Conservation (phyloP, 2,888 invertebrate genomes). For the Leptopterna dolabrata region DNA sequence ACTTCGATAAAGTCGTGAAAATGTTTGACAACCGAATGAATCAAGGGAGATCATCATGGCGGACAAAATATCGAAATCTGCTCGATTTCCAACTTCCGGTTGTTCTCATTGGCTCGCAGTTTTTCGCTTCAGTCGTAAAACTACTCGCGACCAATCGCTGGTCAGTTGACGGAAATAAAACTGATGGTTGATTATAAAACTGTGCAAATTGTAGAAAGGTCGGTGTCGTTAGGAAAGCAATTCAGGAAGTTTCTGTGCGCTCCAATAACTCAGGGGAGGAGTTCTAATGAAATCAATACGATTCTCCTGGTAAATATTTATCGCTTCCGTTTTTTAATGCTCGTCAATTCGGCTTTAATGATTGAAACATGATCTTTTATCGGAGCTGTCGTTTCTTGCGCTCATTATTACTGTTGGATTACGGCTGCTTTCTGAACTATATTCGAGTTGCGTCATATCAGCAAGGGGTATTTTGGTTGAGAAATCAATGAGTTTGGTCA, state of each 20-base stretch:
- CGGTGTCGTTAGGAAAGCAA: neutral
- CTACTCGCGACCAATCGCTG: neutral
- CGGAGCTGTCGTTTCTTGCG: neutral
- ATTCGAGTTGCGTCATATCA: neutral
- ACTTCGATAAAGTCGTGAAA: no score
- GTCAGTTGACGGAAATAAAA: neutral
- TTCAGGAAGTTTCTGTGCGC: neutral
- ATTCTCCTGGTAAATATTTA: neutral
- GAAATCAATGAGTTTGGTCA: neutral
- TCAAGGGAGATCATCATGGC: no score
- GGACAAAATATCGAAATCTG: neutral
- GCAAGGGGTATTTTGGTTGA: neutral
- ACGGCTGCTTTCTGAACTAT: neutral
- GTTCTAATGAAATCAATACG: neutral
- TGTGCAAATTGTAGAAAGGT: neutral
- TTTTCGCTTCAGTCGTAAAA: neutral
- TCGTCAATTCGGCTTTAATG: neutral
- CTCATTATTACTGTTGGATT: neutral
- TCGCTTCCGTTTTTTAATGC: neutral
- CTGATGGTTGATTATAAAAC: neutral
- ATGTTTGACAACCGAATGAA: no score
- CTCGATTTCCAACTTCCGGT: neutral
- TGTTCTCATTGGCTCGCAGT: neutral
- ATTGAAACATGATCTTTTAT: neutral
- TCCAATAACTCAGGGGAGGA: neutral